Evolutionary conservation across 2,888 invertebrate genomes (phyloP).

Genomic region (Bombylius discolor): DNA sequence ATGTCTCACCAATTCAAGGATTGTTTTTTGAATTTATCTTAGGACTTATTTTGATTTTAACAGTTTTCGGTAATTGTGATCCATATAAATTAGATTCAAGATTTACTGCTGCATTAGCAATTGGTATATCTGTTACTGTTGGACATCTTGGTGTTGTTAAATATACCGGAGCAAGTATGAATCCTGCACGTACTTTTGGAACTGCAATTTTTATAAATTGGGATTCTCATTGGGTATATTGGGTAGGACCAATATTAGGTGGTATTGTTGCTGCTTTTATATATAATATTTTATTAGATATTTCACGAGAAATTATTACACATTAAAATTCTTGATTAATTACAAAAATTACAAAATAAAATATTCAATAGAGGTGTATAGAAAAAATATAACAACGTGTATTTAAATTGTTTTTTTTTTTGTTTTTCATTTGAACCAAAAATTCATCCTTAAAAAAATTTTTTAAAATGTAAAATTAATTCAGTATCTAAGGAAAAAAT

Average conservation of each 20-base stretch:
- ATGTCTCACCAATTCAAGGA: constrained; percentile 61
- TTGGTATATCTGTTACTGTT: constrained; percentile 73
- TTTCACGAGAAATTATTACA: constrained; percentile 20
- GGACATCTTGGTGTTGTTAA: constrained; percentile 76
- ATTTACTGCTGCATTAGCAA: constrained; percentile 70
- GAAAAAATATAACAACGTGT: too few species aligned
- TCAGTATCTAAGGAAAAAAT: too few species aligned
- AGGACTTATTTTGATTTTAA: constrained; percentile 75
- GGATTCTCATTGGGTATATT: constrained; percentile 81
- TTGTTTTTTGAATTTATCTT: constrained; percentile 83
- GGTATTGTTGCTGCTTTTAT: constrained; percentile 64
- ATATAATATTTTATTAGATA: constrained; percentile 43
- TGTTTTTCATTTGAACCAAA: too few species aligned
- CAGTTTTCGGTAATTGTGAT: constrained; percentile 67
- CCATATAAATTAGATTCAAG: constrained; percentile 50
- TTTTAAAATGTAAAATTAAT: too few species aligned
- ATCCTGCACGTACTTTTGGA: constrained; percentile 80
- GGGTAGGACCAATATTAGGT: constrained; percentile 77
- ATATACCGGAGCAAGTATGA: constrained; percentile 83
- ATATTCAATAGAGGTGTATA: too few species aligned
- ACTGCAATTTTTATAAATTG: constrained; percentile 68
- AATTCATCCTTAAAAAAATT: too few species aligned
- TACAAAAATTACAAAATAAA: too few species aligned
- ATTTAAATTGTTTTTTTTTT: too few species aligned
- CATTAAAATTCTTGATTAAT: too few species aligned